Evolutionary conservation across 2,113 vertebrate genomes (phyloP).

Genomic region (Spermophilus dauricus): DNA sequence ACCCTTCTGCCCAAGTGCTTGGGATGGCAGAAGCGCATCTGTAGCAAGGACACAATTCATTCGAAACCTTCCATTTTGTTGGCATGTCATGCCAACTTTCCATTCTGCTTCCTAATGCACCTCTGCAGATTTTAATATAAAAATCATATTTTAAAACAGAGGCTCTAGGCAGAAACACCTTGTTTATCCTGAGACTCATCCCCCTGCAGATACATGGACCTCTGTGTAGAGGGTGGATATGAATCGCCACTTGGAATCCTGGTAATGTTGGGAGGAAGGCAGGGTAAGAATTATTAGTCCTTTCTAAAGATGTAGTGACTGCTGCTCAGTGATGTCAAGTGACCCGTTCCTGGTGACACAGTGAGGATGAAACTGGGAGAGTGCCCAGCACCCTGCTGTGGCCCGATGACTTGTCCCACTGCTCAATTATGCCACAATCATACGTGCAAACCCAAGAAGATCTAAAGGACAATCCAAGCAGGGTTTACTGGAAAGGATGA

Average conservation of each 20-base stretch:
- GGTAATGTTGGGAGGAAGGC: neutral
- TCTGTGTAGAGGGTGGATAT: neutral
- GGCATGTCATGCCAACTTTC: neutral
- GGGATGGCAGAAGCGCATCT: neutral
- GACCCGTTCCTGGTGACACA: neutral
- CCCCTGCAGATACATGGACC: neutral
- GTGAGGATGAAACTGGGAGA: neutral
- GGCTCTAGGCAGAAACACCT: neutral
- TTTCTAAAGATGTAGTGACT: neutral
- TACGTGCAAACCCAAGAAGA: neutral
- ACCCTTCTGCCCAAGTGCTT: neutral
- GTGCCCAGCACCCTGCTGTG: neutral
- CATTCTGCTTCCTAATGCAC: neutral
- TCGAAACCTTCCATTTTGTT: neutral
- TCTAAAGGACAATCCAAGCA: neutral
- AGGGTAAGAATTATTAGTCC: neutral
- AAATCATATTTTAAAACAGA: neutral
- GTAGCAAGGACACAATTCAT: neutral
- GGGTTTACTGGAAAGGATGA: neutral
- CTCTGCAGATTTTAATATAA: neutral
- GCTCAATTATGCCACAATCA: neutral
- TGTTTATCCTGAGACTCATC: neutral
- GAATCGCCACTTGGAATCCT: fast-evolving
- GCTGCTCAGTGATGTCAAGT: fast-evolving
- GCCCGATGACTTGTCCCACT: neutral